These are phyloP conservation scores for Halictus quadricinctus DNA, from an alignment of 2,888 invertebrate genomes.

Conservation along the genomic window DNA sequence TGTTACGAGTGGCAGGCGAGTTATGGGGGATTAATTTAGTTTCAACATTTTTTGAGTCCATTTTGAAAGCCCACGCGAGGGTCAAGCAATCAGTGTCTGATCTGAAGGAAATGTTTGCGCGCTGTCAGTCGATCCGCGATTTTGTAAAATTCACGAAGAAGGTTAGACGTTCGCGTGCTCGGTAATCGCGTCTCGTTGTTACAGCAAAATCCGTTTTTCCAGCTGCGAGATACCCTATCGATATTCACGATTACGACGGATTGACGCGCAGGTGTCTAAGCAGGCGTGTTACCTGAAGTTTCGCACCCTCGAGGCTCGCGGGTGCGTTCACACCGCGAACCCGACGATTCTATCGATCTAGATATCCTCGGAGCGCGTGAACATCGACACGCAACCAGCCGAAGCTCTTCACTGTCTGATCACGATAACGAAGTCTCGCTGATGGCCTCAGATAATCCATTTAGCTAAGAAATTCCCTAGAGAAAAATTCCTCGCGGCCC, in stretches of 20 bases:
- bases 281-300: conserved; percentile 31
- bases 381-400: conserved; percentile 14
- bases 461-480: conserved; percentile 2
- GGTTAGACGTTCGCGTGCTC: not conserved
- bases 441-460: not conserved
- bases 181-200: not conserved
- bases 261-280: conserved; percentile 24
- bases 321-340: conserved; percentile 28
- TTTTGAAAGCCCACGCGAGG: not conserved
- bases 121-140: not conserved
- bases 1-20: too few species aligned
- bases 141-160: not conserved
- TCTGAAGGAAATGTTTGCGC: not conserved
- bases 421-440: not conserved
- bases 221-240: conserved; percentile 23
- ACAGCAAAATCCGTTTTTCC: not conserved
- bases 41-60: not conserved
- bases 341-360: conserved; percentile 26
- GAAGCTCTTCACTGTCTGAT: conserved; percentile 7
- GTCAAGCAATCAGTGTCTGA: not conserved
- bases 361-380: conserved; percentile 13
- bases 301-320: conserved; percentile 26
- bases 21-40: too few species aligned
- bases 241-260: conserved; percentile 35
- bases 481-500: not conserved